Evolutionary conservation across 2,797 vertebrate species (phyloP).

Genomic region (Fistularia commersonii): DNA sequence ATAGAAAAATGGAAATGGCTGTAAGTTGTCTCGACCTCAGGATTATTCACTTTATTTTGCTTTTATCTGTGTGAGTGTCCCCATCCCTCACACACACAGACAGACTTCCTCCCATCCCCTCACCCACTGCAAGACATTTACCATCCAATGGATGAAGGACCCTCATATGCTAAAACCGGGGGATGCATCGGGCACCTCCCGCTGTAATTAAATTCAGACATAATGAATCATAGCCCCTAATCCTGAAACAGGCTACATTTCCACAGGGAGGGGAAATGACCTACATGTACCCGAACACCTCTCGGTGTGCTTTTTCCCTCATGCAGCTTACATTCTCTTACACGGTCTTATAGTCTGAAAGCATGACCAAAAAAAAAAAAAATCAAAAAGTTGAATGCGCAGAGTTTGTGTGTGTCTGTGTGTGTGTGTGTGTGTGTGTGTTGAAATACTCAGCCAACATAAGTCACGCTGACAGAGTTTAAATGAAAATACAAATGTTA

Average conservation of each 20-base stretch:
- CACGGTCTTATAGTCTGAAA: conserved; percentile 16
- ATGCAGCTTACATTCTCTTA: conserved; percentile 25
- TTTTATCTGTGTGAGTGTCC: conserved; percentile 6
- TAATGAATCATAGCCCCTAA: conserved; percentile 71
- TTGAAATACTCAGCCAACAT: no score
- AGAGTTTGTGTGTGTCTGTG: no score
- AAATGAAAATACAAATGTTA: no score
- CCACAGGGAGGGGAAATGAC: conserved; percentile 66
- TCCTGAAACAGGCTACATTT: conserved; percentile 67
- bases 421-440: no score
- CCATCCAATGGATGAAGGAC: conserved; percentile 47
- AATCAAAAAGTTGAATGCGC: no score
- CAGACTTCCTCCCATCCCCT: conserved; percentile 25
- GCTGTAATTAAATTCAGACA: conserved; percentile 70
- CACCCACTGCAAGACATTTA: conserved; percentile 33
- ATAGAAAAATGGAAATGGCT: conserved; percentile 29
- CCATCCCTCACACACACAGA: no score
- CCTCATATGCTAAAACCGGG: conserved; percentile 59
- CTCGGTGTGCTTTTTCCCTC: conserved; percentile 35
- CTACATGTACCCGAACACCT: conserved; percentile 62
- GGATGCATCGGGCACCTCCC: conserved; percentile 58
- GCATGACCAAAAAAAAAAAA: conserved; percentile 10
- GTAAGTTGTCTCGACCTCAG: conserved; percentile 41
- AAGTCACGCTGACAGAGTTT: no score
- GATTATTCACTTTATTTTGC: conserved; percentile 44